Conservation (phyloP, 2,797 vertebrate species). For the Podarcis lilfordi region DNA sequence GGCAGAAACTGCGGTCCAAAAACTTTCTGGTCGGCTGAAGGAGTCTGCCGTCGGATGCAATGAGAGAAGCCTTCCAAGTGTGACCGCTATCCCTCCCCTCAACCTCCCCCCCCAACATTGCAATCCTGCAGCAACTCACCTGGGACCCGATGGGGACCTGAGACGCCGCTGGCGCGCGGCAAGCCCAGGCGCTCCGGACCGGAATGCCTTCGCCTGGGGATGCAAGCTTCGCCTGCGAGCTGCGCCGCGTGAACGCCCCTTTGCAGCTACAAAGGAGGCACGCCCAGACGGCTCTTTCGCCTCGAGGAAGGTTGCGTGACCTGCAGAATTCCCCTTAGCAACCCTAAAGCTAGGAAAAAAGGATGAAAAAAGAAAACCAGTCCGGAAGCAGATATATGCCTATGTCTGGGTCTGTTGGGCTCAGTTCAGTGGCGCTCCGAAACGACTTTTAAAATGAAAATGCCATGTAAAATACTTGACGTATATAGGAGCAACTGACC, state of each 20-base stretch:
- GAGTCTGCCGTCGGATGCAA: too few relatives aligned
- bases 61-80: too few relatives aligned
- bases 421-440: neutral
- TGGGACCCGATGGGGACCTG: neutral
- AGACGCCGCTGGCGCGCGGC: too few relatives aligned
- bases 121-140: neutral
- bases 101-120: neutral
- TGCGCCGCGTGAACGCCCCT: neutral
- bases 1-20: too few relatives aligned
- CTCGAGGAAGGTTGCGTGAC: neutral
- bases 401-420: neutral
- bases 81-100: too few relatives aligned
- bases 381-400: neutral
- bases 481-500: neutral
- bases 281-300: neutral
- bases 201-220: neutral
- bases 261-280: neutral
- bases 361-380: neutral
- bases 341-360: too few relatives aligned
- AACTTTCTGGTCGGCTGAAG: too few relatives aligned
- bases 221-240: neutral
- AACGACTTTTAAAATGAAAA: neutral
- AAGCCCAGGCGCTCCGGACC: too few relatives aligned
- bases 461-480: neutral
- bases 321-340: neutral